These are phyloP conservation scores for Saguinus midas DNA, from an alignment of 2,113 vertebrate species.

Conservation along the genomic window DNA sequence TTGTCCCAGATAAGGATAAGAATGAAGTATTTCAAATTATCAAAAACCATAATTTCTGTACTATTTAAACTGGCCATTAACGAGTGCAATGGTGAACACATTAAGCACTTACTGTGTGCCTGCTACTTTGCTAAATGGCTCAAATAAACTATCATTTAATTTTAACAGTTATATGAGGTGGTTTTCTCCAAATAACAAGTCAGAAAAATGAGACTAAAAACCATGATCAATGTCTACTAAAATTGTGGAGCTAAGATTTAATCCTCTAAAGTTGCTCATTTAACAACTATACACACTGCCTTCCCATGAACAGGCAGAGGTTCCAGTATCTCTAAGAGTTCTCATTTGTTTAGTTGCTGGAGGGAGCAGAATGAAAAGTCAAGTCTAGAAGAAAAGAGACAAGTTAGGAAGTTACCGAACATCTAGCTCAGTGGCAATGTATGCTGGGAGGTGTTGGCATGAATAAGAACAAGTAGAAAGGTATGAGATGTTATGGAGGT, in stretches of 20 bases:
- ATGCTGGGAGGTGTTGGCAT: rapidly evolving
- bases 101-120: neutral
- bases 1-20: neutral
- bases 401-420: neutral
- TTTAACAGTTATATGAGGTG: neutral
- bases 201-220: neutral
- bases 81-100: neutral
- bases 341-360: neutral
- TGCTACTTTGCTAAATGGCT: neutral
- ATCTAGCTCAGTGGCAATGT: neutral
- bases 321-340: neutral
- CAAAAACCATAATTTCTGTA: neutral
- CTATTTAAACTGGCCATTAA: neutral
- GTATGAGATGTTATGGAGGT: neutral
- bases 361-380: neutral
- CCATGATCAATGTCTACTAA: neutral
- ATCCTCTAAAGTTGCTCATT: neutral
- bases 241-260: neutral
- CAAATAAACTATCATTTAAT: neutral
- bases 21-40: neutral
- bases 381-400: neutral
- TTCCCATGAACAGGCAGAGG: neutral
- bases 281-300: neutral
- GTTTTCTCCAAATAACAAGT: constrained; percentile 14
- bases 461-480: neutral